Evolutionary conservation across 2,113 vertebrate genomes (phyloP), one percentile per base, ranked within the genome.

Genomic region (Coptodon rendalli): DNA sequence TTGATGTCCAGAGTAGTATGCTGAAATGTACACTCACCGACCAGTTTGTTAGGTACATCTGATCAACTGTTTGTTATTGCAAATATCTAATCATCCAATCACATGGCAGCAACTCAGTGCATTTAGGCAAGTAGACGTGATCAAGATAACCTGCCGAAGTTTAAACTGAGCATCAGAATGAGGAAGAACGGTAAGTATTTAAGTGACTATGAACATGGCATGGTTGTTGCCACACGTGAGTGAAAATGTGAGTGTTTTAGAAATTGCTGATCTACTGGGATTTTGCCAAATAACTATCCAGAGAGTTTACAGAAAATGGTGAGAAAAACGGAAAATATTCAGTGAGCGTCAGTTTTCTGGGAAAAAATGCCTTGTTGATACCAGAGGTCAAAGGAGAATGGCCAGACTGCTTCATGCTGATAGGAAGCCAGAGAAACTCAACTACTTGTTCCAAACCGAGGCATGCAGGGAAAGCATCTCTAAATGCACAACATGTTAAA

Each of bases 1-100:
- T 73, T 73, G 0, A 0, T 73, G 13, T 27, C 0, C 22, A 45
- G 40, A 73, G 9, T 27, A 48, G 1, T 43, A 17, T 73, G 38
- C 68, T 45, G 3, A 48, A 0, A 17, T 73, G 43, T 27, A 71
- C 38, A 16, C 5, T 71, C 66, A 73, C 38, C 0, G 13, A 45
- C 0, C 68, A 73, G 8, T 73, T 73, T 45, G 13, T 73, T 73
- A 16, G 22, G 5, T 73, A 73, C 38, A 73, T 13, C 34, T 73
- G 22, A 45, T 73, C 36, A 73, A 45, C 13, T 73, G 38, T 16
- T 73, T 16, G 13, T 73, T 45, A 45, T 45, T 45, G 7, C 13
- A 27, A 73, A 17, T 73, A 29, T 48, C 68, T 73, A 73, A 73
- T 45, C 22, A 73, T 17, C 38, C 38, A 45, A 45, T 45, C 38